Percentiles rank a stretch among this genome's conserved stretches.
Conservation (phyloP, 2,888 invertebrate species). For the Synergus gifuensis region DNA sequence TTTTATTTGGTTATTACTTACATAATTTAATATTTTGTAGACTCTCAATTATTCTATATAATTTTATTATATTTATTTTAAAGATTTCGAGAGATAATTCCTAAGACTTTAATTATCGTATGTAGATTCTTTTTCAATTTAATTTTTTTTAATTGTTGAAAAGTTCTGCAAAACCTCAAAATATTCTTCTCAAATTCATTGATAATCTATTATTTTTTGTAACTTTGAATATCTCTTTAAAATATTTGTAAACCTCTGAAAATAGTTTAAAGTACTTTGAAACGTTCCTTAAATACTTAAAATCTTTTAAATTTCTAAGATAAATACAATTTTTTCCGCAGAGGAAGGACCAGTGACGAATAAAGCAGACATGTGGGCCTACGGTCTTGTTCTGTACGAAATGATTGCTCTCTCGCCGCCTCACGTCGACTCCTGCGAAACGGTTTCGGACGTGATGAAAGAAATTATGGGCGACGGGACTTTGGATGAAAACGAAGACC, state of each 20-base stretch:
- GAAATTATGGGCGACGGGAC: conserved; percentile 29
- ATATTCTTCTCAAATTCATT: too few species aligned
- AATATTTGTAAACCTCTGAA: too few species aligned
- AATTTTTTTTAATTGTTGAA: too few species aligned
- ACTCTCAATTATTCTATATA: neutral
- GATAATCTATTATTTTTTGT: too few species aligned
- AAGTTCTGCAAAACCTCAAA: too few species aligned
- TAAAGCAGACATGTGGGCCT: conserved; percentile 90
- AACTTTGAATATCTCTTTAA: too few species aligned
- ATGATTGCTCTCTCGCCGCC: conserved; percentile 88
- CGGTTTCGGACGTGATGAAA: conserved; percentile 55
- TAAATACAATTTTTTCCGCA: conserved; percentile 20
- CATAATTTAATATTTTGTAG: conserved; percentile 19
- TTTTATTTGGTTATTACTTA: conserved; percentile 32
- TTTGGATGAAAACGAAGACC: conserved; percentile 54
- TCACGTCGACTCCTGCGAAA: conserved; percentile 78
- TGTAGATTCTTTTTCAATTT: too few species aligned
- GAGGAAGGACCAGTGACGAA: conserved; percentile 81
- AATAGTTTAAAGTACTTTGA: neutral
- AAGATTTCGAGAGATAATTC: too few species aligned
- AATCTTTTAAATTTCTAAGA: too few species aligned
- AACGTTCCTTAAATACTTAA: neutral
- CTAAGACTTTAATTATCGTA: too few species aligned
- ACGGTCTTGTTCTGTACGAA: conserved; percentile 89
- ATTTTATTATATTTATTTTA: conserved; percentile 7